Percentiles rank a stretch among this genome's conserved stretches.
Evolutionary conservation across 2,797 vertebrate species (phyloP).

Genomic region (Simalia tracyae): DNA sequence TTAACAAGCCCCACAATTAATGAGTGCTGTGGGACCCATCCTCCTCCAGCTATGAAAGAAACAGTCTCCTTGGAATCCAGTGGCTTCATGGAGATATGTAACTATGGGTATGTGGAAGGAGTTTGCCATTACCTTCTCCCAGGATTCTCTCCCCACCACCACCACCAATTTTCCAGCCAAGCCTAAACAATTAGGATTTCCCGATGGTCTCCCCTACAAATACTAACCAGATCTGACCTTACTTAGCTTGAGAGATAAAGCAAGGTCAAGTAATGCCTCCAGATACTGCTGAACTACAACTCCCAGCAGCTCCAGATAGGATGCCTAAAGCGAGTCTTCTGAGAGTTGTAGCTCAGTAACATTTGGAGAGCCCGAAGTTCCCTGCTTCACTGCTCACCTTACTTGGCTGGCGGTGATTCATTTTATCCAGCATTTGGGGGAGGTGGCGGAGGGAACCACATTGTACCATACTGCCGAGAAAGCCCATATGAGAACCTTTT

Average conservation of each 20-base stretch:
- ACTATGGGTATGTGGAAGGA: background rate
- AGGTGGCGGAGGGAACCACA: too few relatives aligned
- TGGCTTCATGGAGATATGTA: background rate
- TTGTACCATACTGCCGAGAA: background rate
- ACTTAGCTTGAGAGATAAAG: background rate
- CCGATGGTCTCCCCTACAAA: background rate
- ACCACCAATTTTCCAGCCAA: background rate
- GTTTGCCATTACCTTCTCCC: background rate
- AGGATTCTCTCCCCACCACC: background rate
- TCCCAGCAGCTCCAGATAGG: background rate
- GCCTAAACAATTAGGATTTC: background rate
- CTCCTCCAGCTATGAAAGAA: background rate
- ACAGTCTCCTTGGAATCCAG: background rate
- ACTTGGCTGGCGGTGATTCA: background rate
- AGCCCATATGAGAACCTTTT: constrained; percentile 3
- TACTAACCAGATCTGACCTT: background rate
- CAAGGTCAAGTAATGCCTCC: background rate
- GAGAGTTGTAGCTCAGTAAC: background rate
- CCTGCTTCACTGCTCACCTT: background rate
- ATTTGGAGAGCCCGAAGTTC: background rate
- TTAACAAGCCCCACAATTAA: background rate
- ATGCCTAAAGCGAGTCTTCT: background rate
- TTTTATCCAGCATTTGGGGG: background rate
- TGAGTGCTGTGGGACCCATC: background rate
- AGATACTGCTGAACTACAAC: background rate